Evolutionary conservation across 2,113 vertebrate genomes (phyloP).

Genomic region (Neolamprologus modestus): DNA sequence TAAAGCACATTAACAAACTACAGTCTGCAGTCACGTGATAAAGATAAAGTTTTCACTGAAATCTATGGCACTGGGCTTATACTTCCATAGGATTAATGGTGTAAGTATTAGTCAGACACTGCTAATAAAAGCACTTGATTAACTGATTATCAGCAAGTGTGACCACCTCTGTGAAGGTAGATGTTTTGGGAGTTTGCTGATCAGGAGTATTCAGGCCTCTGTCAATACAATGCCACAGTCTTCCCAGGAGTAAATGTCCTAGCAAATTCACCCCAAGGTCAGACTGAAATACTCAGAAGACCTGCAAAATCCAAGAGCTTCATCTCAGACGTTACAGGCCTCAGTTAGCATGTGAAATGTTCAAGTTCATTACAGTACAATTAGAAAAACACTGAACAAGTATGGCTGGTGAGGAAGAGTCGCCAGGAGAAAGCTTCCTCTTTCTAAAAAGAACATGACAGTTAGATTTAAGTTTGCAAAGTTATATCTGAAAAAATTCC

Average conservation of each 20-base stretch:
- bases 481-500: background rate
- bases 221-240: background rate
- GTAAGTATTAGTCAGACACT: background rate
- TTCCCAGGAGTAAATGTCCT: background rate
- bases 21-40: background rate
- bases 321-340: background rate
- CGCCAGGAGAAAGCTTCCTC: background rate
- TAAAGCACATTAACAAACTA: background rate
- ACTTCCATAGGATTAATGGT: background rate
- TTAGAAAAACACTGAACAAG: background rate
- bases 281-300: background rate
- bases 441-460: background rate
- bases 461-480: background rate
- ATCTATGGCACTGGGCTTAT: background rate
- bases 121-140: background rate
- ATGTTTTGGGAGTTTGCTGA: background rate
- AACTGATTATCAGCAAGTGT: background rate
- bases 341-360: background rate
- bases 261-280: background rate
- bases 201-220: background rate
- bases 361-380: background rate
- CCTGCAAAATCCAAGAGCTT: background rate
- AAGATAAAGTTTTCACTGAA: background rate
- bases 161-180: background rate
- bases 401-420: background rate